Conservation (phyloP, 2,113 vertebrate genomes). For the Scophthalmus maximus region DNA sequence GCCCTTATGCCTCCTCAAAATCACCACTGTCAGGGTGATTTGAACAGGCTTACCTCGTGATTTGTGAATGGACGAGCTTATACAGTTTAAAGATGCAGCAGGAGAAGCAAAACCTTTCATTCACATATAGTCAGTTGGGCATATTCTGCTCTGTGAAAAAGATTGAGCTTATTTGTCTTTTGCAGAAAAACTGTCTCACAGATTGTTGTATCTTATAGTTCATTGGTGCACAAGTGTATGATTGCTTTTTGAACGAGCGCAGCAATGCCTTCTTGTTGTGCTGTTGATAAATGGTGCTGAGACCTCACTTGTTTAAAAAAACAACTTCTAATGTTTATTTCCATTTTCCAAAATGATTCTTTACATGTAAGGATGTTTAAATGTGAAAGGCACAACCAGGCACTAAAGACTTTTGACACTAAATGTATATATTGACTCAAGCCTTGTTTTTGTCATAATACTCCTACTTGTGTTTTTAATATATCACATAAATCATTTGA, state of each 20-base stretch:
- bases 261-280: background rate
- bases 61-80: background rate
- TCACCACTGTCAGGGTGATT: no score
- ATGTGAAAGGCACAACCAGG: background rate
- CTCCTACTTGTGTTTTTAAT: background rate
- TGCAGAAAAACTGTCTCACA: background rate
- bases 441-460: background rate
- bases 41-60: no score
- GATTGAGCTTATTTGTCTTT: background rate
- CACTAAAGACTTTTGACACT: background rate
- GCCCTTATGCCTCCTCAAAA: no score
- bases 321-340: no score
- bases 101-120: no score
- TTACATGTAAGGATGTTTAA: background rate
- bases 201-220: background rate
- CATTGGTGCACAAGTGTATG: background rate
- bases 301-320: no score
- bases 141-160: conserved; percentile 1
- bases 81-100: background rate
- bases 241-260: background rate
- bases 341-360: background rate
- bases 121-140: background rate
- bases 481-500: conserved; percentile 9
- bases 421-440: background rate
- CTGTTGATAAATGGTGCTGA: background rate